A percentile compares a stretch with the other conserved stretches of the same genome.
These are phyloP conservation scores for Podotricha telesiphe DNA, from an alignment of 2,888 invertebrate genomes.

Conservation along the genomic window DNA sequence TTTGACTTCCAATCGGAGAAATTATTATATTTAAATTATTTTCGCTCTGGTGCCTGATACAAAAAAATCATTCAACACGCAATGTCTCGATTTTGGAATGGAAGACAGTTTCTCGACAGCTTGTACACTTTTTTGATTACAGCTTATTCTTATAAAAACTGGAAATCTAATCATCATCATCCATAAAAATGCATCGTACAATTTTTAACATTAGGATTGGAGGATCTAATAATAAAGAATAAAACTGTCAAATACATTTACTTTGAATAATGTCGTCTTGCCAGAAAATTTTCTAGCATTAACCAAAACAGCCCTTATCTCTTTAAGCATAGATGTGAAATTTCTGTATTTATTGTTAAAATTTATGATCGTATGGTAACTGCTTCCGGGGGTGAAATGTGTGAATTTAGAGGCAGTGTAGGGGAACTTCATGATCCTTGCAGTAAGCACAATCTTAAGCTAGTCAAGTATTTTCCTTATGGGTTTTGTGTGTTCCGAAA, in stretches of 20 bases:
- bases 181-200: background rate
- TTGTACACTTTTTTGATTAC: too few species aligned
- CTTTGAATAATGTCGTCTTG: constrained; percentile 64
- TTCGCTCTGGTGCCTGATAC: too few species aligned
- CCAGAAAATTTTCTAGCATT: constrained; percentile 13
- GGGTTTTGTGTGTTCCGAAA: constrained; percentile 32
- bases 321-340: constrained; percentile 9
- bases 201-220: constrained; percentile 7
- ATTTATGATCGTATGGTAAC: constrained; percentile 47
- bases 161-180: too few species aligned
- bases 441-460: constrained; percentile 41
- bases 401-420: constrained; percentile 35
- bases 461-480: constrained; percentile 37
- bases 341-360: constrained; percentile 11
- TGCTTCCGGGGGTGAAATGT: constrained; percentile 39
- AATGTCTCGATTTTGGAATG: too few species aligned
- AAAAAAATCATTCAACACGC: too few species aligned
- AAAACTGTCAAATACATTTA: constrained; percentile 76
- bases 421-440: constrained; percentile 37
- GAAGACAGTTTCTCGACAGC: too few species aligned
- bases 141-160: too few species aligned
- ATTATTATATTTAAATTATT: too few species aligned
- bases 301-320: constrained; percentile 18
- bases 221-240: constrained; percentile 60
- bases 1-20: too few species aligned